phyloP scores from a whole-genome alignment of 1,140 invertebrate genomes.

The Diabrotica virgifera region DNA sequence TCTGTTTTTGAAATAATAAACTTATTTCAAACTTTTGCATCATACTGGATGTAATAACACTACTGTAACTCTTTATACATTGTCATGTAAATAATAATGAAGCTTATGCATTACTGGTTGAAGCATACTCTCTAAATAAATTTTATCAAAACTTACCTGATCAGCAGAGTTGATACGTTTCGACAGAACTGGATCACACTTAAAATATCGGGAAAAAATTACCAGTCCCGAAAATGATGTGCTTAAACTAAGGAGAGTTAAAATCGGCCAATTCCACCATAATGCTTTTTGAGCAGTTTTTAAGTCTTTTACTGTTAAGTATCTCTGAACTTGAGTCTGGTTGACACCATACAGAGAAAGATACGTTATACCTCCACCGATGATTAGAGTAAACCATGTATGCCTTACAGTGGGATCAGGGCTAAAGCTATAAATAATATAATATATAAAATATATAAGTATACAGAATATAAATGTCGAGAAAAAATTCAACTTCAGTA shows the following conservation, averaged over 20 bases:
- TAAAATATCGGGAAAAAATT: constrained; percentile 71
- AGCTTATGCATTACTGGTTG: too few relatives aligned
- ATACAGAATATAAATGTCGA: too few relatives aligned
- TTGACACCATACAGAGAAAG: constrained; percentile 78
- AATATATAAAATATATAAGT: too few relatives aligned
- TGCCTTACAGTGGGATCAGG: constrained; percentile 72
- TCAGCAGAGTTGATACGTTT: constrained; percentile 55
- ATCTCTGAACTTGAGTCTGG: constrained; percentile 82
- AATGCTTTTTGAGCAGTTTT: constrained; percentile 62
- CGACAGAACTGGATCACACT: constrained; percentile 69
- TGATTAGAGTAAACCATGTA: constrained; percentile 67
- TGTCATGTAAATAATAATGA: too few relatives aligned
- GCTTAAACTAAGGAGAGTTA: constrained; percentile 63
- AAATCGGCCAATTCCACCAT: constrained; percentile 69
- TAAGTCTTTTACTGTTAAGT: constrained; percentile 71
- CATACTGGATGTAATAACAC: too few relatives aligned
- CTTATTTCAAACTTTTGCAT: too few relatives aligned
- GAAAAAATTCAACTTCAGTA: too few relatives aligned
- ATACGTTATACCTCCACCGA: constrained; percentile 74
- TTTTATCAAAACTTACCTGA: constrained; percentile 40
- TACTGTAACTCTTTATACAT: too few relatives aligned
- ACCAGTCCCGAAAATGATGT: constrained; percentile 76
- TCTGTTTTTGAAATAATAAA: too few relatives aligned
- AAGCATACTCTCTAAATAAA: background rate
- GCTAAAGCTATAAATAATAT: constrained; percentile 51